Percentiles rank a stretch among this genome's conserved stretches.
These are phyloP conservation scores for Uloborus diversus DNA, from an alignment of 1,140 invertebrate genomes.

Conservation along the genomic window DNA sequence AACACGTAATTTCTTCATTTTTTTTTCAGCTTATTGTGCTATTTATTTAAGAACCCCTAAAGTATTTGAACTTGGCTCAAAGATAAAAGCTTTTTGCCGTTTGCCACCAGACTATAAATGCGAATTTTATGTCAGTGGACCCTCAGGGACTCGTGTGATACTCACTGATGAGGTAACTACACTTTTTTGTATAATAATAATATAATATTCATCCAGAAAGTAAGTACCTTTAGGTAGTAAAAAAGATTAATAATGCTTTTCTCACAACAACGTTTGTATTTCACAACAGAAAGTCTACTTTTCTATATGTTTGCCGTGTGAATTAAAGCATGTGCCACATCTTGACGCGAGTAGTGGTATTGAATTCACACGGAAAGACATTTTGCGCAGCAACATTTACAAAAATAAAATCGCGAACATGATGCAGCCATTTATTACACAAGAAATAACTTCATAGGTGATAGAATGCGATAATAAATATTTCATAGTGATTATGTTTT, in stretches of 20 bases:
- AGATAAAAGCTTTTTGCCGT: slow-evolving; percentile 42
- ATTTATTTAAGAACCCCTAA: slow-evolving; percentile 43
- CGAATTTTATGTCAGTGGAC: slow-evolving; percentile 48
- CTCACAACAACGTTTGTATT: background rate
- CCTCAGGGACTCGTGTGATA: slow-evolving; percentile 32
- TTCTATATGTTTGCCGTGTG: background rate
- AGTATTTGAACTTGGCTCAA: slow-evolving; percentile 23
- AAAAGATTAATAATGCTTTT: background rate
- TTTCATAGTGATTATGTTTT: no score
- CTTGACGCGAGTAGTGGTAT: background rate
- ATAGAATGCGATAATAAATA: no score
- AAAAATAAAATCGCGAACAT: no score
- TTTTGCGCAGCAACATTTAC: no score
- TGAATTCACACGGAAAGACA: background rate
- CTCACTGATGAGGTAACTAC: slow-evolving; percentile 37
- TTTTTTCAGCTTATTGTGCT: slow-evolving; percentile 42
- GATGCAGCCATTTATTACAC: no score
- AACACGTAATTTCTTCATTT: background rate
- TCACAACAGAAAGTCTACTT: background rate
- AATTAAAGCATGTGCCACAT: background rate
- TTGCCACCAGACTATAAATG: slow-evolving; percentile 35
- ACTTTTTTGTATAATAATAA: background rate
- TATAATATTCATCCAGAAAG: background rate
- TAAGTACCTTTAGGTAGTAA: background rate
- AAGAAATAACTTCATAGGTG: no score